Percentiles rank a stretch among this genome's conserved stretches.
Evolutionary conservation across 2,797 vertebrate species (phyloP).

Genomic region (Rhinophrynus dorsalis): DNA sequence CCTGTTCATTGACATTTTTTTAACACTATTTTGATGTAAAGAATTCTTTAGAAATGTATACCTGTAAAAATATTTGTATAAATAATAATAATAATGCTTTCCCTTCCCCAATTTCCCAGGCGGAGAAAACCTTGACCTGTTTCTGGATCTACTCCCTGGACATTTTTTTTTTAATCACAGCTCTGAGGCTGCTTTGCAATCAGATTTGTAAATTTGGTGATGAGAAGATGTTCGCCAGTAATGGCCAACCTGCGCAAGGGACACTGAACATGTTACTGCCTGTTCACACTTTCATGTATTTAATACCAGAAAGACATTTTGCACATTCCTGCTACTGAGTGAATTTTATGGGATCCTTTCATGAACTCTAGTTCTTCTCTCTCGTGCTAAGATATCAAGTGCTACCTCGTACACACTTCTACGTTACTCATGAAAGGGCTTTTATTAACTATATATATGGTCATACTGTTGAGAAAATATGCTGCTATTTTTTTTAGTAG

Average conservation of each 20-base stretch:
- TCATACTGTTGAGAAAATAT: constrained; percentile 44
- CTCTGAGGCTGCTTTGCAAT: background rate
- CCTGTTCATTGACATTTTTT: too few species aligned
- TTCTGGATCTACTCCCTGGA: accelerated
- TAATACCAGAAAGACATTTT: constrained; percentile 12
- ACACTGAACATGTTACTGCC: background rate
- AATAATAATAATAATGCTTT: too few species aligned
- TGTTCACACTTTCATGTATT: constrained; percentile 18
- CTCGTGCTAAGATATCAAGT: constrained; percentile 10
- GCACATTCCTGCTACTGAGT: background rate
- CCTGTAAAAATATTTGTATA: too few species aligned
- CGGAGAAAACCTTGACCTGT: constrained; percentile 84
- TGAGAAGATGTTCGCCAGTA: constrained; percentile 1
- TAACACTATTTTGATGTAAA: too few species aligned
- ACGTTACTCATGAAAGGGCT: constrained; percentile 46
- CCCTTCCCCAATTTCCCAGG: constrained; percentile 58
- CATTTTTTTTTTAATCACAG: background rate
- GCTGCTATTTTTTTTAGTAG: constrained; percentile 62
- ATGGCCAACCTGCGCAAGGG: constrained; percentile 1
- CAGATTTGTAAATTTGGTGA: constrained; percentile 20
- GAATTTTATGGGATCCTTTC: constrained; percentile 35
- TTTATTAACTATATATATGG: constrained; percentile 36
- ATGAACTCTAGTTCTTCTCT: background rate
- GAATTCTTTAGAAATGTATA: too few species aligned
- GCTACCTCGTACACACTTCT: constrained; percentile 27